Percentiles rank a stretch among this genome's conserved stretches.
Evolutionary conservation across 2,888 invertebrate species (phyloP).

Genomic region (Arge pagana): DNA sequence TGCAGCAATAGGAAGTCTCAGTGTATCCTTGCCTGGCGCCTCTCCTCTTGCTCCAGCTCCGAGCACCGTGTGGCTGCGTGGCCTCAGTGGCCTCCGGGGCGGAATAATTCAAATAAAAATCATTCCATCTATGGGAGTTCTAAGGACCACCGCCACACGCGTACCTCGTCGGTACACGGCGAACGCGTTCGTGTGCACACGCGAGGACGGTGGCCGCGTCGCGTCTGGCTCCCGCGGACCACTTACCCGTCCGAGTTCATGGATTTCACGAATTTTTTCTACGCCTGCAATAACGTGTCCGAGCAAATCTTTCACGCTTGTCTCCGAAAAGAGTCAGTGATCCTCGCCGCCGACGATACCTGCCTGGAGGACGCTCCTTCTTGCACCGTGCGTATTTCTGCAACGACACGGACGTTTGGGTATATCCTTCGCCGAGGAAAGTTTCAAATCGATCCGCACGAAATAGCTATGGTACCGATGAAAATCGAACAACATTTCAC

Average conservation of each 20-base stretch:
- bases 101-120: slow-evolving; percentile 45
- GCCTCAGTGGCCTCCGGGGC: slow-evolving; percentile 40
- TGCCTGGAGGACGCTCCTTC: slow-evolving; percentile 12
- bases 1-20: slow-evolving; percentile 21
- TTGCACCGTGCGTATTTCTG: too few species aligned
- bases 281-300: neutral
- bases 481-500: too few species aligned
- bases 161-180: slow-evolving; percentile 19
- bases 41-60: slow-evolving; percentile 14
- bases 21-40: slow-evolving; percentile 21
- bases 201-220: too few species aligned
- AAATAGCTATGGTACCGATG: too few species aligned
- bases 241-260: too few species aligned
- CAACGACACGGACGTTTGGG: too few species aligned
- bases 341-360: slow-evolving; percentile 19
- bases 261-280: too few species aligned
- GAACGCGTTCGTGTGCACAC: slow-evolving; percentile 4
- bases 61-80: slow-evolving; percentile 26
- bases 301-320: neutral
- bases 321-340: slow-evolving; percentile 21
- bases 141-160: slow-evolving; percentile 38
- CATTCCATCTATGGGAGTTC: slow-evolving; percentile 49
- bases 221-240: too few species aligned
- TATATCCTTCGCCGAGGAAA: too few species aligned
- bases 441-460: too few species aligned